Evolutionary conservation across 2,888 invertebrate genomes (phyloP).

Genomic region (Zootermopsis nevadensis): DNA sequence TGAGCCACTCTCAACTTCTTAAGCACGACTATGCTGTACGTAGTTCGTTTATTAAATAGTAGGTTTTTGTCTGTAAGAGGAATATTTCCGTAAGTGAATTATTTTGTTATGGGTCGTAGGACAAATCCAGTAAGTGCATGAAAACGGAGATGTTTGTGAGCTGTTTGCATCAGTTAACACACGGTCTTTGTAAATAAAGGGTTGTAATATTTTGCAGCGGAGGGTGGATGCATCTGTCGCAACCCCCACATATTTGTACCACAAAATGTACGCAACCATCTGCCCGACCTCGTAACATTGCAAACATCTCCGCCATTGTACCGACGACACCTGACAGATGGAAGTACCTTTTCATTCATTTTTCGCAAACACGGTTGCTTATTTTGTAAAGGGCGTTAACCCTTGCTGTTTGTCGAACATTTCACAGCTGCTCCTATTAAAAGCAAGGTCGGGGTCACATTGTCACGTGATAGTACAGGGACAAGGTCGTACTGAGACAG

Average conservation of each 20-base stretch:
- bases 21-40: too few species aligned
- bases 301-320: slow-evolving; percentile 14
- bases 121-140: too few species aligned
- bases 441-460: slow-evolving; percentile 19
- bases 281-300: slow-evolving; percentile 9
- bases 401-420: slow-evolving; percentile 23
- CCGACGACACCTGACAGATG: slow-evolving; percentile 2
- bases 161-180: background rate
- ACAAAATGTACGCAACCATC: background rate
- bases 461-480: slow-evolving; percentile 22
- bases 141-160: background rate
- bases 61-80: too few species aligned
- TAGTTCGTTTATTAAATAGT: too few species aligned
- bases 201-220: slow-evolving; percentile 7
- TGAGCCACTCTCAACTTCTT: too few species aligned
- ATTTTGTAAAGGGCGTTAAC: slow-evolving; percentile 25
- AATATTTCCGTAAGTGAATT: too few species aligned
- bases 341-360: slow-evolving; percentile 3
- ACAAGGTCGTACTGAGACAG: slow-evolving; percentile 4
- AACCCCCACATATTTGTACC: slow-evolving; percentile 16
- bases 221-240: slow-evolving; percentile 23
- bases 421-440: slow-evolving; percentile 29
- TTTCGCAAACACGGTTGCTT: slow-evolving; percentile 21
- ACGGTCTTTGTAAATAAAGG: background rate
- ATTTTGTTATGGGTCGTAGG: too few species aligned